Percentiles rank a stretch among this genome's conserved stretches.
Evolutionary conservation across 2,797 vertebrate genomes (phyloP).

Genomic region (Lemur catta): DNA sequence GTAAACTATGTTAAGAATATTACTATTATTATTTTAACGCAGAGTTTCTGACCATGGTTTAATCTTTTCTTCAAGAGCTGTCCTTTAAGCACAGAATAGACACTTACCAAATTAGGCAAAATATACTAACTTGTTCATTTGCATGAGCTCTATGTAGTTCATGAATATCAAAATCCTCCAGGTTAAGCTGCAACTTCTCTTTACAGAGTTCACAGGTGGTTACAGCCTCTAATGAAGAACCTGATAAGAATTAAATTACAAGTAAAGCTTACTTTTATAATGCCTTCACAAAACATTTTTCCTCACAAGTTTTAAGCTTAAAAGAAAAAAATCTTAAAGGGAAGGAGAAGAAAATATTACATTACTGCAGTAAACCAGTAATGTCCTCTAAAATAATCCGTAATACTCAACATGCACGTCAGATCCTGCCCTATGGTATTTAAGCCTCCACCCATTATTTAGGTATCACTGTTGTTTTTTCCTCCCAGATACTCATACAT

Average conservation of each 20-base stretch:
- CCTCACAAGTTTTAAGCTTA: neutral
- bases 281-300: neutral
- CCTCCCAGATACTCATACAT: neutral
- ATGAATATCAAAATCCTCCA: conserved; percentile 97
- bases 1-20: conserved; percentile 33
- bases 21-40: conserved; percentile 43
- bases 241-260: conserved; percentile 75
- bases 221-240: conserved; percentile 94
- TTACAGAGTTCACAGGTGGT: conserved; percentile 98
- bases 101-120: conserved; percentile 86
- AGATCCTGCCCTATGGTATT: neutral
- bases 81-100: conserved; percentile 77
- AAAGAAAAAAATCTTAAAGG: neutral
- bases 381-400: neutral
- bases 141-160: conserved; percentile 97
- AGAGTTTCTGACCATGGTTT: conserved; percentile 70
- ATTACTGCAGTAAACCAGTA: neutral
- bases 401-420: neutral
- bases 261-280: conserved; percentile 27
- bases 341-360: neutral
- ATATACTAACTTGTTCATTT: conserved; percentile 92
- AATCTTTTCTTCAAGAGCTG: conserved; percentile 75
- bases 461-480: neutral
- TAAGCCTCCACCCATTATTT: conserved; percentile 25
- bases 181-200: conserved; percentile 94